These are phyloP conservation scores for Dendrolimus punctatus DNA, from an alignment of 1,140 invertebrate genomes.

Conservation along the genomic window DNA sequence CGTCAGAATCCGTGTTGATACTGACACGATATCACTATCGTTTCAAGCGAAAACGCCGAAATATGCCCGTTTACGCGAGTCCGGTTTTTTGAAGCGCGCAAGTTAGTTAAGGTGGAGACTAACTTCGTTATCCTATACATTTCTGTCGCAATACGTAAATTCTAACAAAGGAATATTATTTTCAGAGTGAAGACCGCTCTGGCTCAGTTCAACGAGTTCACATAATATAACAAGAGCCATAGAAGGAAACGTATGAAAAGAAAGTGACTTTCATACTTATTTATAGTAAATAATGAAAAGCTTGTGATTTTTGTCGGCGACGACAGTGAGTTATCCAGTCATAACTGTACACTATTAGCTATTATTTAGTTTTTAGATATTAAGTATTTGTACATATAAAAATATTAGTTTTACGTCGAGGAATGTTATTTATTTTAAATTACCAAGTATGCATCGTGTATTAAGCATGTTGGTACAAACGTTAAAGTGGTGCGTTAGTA, in stretches of 20 bases:
- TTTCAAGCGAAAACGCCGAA: no score
- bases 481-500: conserved; percentile 4
- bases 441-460: no score
- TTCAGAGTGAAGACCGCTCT: conserved; percentile 55
- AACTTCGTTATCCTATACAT: no score
- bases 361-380: conserved; percentile 27
- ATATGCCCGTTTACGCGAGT: no score
- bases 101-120: no score
- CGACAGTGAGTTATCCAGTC: conserved; percentile 40
- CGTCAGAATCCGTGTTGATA: no score
- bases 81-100: no score
- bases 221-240: conserved; percentile 30
- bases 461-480: no score
- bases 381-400: conserved; percentile 42
- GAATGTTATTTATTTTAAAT: conserved; percentile 17
- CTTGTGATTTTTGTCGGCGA: conserved; percentile 19
- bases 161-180: conserved; percentile 1
- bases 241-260: conserved; percentile 16
- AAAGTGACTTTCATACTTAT: conserved; percentile 14
- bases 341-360: conserved; percentile 29
- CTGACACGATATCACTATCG: no score
- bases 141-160: no score
- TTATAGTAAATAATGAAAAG: conserved; percentile 2
- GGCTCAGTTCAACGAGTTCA: conserved; percentile 58
- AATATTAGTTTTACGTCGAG: conserved; percentile 19